Conservation (phyloP, 2,888 invertebrate species). For the Brachynemurus nebulosus region DNA sequence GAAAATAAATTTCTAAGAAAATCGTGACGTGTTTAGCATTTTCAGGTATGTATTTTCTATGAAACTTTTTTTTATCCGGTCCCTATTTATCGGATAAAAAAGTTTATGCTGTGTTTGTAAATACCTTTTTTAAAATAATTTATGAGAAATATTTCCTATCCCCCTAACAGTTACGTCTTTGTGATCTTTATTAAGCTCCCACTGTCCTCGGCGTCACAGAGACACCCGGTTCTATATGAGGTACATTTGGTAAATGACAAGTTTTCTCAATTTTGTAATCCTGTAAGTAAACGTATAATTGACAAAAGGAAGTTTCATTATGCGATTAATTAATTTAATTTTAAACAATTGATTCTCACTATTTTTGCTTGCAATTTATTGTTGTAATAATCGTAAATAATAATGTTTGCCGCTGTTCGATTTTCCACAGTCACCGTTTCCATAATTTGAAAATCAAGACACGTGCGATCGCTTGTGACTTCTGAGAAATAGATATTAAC, state of each 20-base stretch:
- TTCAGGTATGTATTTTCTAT: too few species aligned
- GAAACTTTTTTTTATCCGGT: too few species aligned
- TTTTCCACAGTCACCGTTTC: conserved; percentile 34
- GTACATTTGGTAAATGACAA: not conserved
- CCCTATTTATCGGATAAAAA: too few species aligned
- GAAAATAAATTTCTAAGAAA: too few species aligned
- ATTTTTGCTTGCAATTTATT: conserved; percentile 39
- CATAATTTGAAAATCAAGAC: conserved; percentile 34
- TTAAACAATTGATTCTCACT: conserved; percentile 31
- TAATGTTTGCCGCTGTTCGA: conserved; percentile 38
- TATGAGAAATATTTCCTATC: too few species aligned
- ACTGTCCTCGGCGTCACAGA: too few species aligned
- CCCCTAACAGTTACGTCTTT: too few species aligned
- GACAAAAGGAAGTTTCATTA: not conserved
- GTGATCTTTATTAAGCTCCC: too few species aligned
- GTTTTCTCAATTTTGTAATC: not conserved
- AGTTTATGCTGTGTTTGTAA: too few species aligned
- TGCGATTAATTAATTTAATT: not conserved
- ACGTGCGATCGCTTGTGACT: conserved; percentile 31
- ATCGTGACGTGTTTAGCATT: too few species aligned
- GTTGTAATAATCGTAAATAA: conserved; percentile 49
- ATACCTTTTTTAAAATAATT: too few species aligned
- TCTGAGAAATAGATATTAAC: conserved; percentile 39
- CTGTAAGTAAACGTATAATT: not conserved
- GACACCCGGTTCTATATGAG: not conserved